Conservation (phyloP, 2,888 invertebrate species). For the Pardosa pseudoannulata region DNA sequence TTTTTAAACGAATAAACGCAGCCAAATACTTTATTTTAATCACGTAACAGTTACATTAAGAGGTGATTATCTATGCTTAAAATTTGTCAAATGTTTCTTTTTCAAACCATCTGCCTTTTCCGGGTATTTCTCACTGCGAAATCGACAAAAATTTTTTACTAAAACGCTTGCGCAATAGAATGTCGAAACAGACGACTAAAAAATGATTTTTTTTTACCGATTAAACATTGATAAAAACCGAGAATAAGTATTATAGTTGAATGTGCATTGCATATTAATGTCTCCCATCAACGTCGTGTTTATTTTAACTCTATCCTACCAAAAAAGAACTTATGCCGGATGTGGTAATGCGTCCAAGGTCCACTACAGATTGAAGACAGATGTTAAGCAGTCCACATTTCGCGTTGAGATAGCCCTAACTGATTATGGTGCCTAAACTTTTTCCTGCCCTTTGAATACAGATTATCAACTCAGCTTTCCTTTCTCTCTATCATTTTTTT, state of each 20-base stretch:
- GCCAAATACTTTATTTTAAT: too few relatives aligned
- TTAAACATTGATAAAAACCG: background rate
- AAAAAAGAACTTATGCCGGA: background rate
- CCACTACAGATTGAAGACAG: conserved; percentile 4
- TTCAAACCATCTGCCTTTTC: background rate
- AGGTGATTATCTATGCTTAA: background rate
- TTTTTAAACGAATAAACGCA: too few relatives aligned
- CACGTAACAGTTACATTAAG: too few relatives aligned
- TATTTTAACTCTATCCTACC: conserved; percentile 8
- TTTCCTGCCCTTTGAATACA: conserved; percentile 18
- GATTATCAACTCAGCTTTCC: background rate
- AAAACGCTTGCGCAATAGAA: background rate
- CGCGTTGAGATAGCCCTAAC: background rate
- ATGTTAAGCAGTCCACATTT: background rate
- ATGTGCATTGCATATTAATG: background rate
- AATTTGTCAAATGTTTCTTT: background rate
- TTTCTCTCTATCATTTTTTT: background rate
- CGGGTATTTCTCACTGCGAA: background rate
- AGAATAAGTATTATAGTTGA: background rate
- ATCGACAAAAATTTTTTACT: background rate
- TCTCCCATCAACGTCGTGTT: background rate
- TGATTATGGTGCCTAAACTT: background rate
- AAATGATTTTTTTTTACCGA: background rate
- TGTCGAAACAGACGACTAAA: background rate
- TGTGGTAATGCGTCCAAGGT: background rate